These are phyloP conservation scores for Tetheella fluctuosa DNA, from an alignment of 2,888 invertebrate genomes.

Conservation along the genomic window DNA sequence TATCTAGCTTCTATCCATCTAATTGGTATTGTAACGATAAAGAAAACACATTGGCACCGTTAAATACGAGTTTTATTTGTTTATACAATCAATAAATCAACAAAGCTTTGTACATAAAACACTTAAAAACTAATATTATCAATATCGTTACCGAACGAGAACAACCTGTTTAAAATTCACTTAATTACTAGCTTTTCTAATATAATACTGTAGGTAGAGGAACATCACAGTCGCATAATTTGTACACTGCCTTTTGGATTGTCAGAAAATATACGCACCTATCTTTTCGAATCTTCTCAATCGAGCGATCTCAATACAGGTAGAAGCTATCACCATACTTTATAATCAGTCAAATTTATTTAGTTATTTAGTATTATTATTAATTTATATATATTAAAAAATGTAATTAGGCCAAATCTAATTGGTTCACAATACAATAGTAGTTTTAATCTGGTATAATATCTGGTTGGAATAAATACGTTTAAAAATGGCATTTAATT, in stretches of 20 bases:
- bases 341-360: neutral
- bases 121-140: constrained; percentile 47
- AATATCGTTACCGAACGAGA: constrained; percentile 24
- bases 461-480: neutral
- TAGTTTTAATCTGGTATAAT: constrained; percentile 4
- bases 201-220: constrained; percentile 68
- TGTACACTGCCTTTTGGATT: constrained; percentile 38
- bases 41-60: constrained; percentile 18
- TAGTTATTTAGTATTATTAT: neutral
- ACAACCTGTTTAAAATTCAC: constrained; percentile 23
- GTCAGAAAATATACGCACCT: neutral
- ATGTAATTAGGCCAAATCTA: neutral
- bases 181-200: constrained; percentile 46
- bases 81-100: constrained; percentile 49
- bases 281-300: no score
- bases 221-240: constrained; percentile 72
- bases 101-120: constrained; percentile 63
- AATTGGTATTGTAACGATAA: constrained; percentile 15
- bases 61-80: constrained; percentile 36
- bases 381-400: neutral
- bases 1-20: neutral
- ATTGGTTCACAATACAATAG: neutral
- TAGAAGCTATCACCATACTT: neutral
- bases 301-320: neutral
- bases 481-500: constrained; percentile 7